These are phyloP conservation scores for Aporophyla nigra DNA, from an alignment of 2,888 invertebrate genomes.

Conservation along the genomic window DNA sequence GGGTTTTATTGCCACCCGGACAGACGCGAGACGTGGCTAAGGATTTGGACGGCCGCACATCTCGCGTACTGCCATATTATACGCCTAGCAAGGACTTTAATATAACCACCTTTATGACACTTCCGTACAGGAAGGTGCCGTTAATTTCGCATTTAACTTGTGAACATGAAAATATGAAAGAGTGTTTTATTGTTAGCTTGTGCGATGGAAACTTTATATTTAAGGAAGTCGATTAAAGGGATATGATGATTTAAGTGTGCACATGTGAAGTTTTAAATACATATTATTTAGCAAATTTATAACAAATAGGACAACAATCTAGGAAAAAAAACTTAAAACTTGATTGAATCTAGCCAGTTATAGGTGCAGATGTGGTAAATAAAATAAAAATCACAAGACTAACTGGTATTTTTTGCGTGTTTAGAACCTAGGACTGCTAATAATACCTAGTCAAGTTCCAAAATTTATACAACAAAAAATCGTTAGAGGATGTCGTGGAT, in stretches of 20 bases:
- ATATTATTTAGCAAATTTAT: neutral
- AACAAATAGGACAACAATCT: neutral
- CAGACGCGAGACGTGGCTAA: slow-evolving; percentile 86
- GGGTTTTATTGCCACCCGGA: slow-evolving; percentile 86
- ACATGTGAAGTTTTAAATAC: neutral
- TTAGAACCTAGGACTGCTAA: slow-evolving; percentile 19
- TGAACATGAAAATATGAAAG: slow-evolving; percentile 56
- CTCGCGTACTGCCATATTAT: slow-evolving; percentile 75
- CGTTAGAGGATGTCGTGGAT: slow-evolving; percentile 56
- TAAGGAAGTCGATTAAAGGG: neutral
- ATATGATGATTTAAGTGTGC: too few relatives aligned
- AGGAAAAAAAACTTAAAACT: neutral
- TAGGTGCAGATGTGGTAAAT: slow-evolving; percentile 2
- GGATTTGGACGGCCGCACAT: slow-evolving; percentile 77
- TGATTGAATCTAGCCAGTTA: neutral
- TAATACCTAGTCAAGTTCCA: slow-evolving; percentile 24
- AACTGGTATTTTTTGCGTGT: slow-evolving; percentile 24
- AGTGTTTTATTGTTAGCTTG: slow-evolving; percentile 33
- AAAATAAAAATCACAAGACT: slow-evolving; percentile 23
- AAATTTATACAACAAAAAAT: slow-evolving; percentile 38
- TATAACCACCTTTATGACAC: slow-evolving; percentile 83
- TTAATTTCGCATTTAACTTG: slow-evolving; percentile 77
- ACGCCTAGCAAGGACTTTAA: slow-evolving; percentile 80
- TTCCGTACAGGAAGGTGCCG: slow-evolving; percentile 69
- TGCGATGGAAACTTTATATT: neutral